Evolutionary conservation across 1,140 invertebrate species (phyloP), one percentile per base, ranked within the genome.

Genomic region (Drosophila biarmipes): DNA sequence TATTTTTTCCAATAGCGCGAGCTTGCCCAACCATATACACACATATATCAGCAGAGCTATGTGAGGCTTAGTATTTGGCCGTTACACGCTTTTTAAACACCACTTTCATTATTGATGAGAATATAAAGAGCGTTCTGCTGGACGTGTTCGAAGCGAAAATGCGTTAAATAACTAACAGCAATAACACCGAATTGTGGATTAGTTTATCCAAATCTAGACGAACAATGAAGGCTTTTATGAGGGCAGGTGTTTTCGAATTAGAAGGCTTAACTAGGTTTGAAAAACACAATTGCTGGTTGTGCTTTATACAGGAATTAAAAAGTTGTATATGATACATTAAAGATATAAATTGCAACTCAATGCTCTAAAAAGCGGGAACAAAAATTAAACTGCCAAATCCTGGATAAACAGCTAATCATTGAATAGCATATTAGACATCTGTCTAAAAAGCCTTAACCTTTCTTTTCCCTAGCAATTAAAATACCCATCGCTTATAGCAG

Each of bases 81-180:
- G 58, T 86, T 86, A 87, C 82, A 81, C 82, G 82, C 82, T 86
- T 81, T 86, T 86, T 86, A 86, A 86, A 71, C 74, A 68, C 71
- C 54, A 45, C 62, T 62, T 86, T 80, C 62, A 87, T 87, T 87
- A 86, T 86, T 78, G 74, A 87, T 86, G 74, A 64, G 67, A 68
- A 75, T 87, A 75, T 87, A 75, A 69, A 78, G 66, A 51, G 73
- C 46, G 62, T 66, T 68, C 48, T 58, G 46, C 40, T 42, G 35
- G 3, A 29, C 27, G 31, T 52, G 21, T 27, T 27, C 58, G n/a
- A 11, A 34, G 35, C 27, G 51, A 37, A 61, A 73, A 66, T 73
- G 67, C 63, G 63, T 77, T 79, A 80, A 80, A 63, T 56, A 53
- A 52, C 38, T 53, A 69, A 66, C 56, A 73, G 53, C 29, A 69